Percentiles rank a stretch among this genome's conserved stretches.
These are phyloP conservation scores for Montipora capricornis DNA, from an alignment of 64 coral and sea anemone species.

Conservation along the genomic window DNA sequence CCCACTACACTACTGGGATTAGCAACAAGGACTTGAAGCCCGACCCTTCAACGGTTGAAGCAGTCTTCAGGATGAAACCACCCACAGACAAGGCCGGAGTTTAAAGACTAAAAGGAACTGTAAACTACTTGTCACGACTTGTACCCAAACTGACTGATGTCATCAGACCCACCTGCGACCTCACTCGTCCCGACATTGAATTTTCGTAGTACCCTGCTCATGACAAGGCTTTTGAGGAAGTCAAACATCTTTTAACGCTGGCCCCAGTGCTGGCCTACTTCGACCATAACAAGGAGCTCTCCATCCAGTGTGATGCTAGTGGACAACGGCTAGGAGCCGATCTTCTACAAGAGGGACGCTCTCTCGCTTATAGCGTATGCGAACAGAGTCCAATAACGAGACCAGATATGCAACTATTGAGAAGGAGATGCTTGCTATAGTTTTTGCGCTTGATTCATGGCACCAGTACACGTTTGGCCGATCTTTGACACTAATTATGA, in stretches of 20 bases:
- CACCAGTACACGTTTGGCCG: slow-evolving; percentile 17
- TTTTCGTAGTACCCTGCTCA: too few relatives aligned
- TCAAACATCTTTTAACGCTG: too few relatives aligned
- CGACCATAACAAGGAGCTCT: background rate
- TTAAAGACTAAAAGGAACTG: slow-evolving; percentile 20
- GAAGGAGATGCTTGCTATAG: slow-evolving; percentile 1
- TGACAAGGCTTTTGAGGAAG: too few relatives aligned
- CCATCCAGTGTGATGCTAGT: slow-evolving; percentile 14
- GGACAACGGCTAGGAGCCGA: background rate
- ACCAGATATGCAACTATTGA: slow-evolving; percentile 18
- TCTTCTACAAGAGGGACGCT: background rate
- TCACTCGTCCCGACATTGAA: too few relatives aligned
- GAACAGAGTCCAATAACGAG: background rate
- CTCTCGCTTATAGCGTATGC: background rate
- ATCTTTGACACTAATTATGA: background rate
- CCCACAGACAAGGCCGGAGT: slow-evolving; percentile 16
- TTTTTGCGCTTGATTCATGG: background rate
- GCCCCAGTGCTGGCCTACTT: background rate
- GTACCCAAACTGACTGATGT: background rate
- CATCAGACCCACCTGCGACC: background rate
- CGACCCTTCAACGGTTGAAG: slow-evolving; percentile 23
- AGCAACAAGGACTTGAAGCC: slow-evolving; percentile 12
- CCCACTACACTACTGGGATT: too few relatives aligned
- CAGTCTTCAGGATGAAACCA: slow-evolving; percentile 1
- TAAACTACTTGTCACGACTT: background rate